Conservation (phyloP, 2,797 vertebrate genomes). For the Characodon lateralis region DNA sequence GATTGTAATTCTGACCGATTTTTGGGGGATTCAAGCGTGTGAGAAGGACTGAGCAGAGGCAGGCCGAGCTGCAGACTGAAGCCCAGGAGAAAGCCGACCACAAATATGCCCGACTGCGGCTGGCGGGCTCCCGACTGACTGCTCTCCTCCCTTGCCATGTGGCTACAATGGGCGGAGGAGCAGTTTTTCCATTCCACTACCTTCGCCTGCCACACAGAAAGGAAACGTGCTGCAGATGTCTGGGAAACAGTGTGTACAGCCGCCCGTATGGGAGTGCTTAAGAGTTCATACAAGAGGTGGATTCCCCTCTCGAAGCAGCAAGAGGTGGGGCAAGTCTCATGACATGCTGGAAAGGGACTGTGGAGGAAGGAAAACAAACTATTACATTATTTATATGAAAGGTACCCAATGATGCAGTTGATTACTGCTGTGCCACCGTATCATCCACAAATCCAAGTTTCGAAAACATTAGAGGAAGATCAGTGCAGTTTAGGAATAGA, state of each 20-base stretch:
- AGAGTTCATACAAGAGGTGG: conserved; percentile 26
- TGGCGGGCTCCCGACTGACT: conserved; percentile 80
- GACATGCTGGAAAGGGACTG: neutral
- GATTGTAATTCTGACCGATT: conserved; percentile 34
- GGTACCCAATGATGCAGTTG: neutral
- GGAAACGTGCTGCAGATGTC: conserved; percentile 80
- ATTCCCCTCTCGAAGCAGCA: conserved; percentile 24
- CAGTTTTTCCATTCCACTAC: conserved; percentile 80
- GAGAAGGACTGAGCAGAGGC: conserved; percentile 36
- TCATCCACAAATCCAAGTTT: neutral
- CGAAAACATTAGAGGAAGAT: too few species aligned
- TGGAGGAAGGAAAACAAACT: neutral
- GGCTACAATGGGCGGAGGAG: conserved; percentile 68
- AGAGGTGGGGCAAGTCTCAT: conserved; percentile 2
- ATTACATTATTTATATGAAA: conserved; percentile 1
- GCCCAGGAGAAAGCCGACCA: conserved; percentile 73
- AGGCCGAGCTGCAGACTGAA: conserved; percentile 52
- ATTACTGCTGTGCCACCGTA: neutral
- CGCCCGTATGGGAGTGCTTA: conserved; percentile 30
- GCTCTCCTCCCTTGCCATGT: conserved; percentile 78
- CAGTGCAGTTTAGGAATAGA: too few species aligned
- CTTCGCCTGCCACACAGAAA: conserved; percentile 70
- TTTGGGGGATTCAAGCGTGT: conserved; percentile 34
- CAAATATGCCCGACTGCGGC: conserved; percentile 83
- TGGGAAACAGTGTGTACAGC: conserved; percentile 54